Conservation (phyloP, 2,797 vertebrate species). For the Molossus molossus region DNA sequence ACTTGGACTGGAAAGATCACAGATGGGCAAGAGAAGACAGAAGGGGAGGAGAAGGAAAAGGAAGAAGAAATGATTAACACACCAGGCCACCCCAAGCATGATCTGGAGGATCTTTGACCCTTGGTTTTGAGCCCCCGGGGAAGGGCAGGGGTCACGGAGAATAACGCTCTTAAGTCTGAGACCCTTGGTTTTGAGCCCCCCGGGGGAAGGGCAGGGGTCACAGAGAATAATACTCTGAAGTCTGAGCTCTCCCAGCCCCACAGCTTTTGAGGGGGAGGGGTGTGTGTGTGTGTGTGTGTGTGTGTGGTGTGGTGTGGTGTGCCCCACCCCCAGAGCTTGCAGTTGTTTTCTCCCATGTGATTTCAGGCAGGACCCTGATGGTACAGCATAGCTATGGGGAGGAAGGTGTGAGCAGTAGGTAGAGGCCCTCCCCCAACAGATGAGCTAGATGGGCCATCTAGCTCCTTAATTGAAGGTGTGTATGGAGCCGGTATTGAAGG, state of each 20-base stretch:
- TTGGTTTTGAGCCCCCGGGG: constrained; percentile 3
- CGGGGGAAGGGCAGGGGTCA: not conserved
- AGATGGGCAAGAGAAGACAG: constrained; percentile 56
- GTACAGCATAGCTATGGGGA: not conserved
- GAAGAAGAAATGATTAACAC: constrained; percentile 1
- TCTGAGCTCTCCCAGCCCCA: constrained; percentile 1
- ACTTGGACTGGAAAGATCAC: constrained; percentile 88
- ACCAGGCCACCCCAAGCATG: constrained; percentile 31
- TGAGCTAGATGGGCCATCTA: not conserved
- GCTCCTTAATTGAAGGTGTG: not conserved
- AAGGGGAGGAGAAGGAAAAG: constrained; percentile 5
- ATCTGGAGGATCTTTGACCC: constrained; percentile 83
- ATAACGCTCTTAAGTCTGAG: constrained; percentile 27
- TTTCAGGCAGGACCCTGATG: constrained; percentile 50
- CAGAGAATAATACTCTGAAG: constrained; percentile 26
- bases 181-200: constrained; percentile 52
- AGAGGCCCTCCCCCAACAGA: not conserved
- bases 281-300: not conserved
- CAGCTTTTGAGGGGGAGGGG: constrained; percentile 23
- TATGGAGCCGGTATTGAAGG: not conserved
- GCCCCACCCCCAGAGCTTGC: constrained; percentile 19
- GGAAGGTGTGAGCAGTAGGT: not conserved
- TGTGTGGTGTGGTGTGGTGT: not conserved
- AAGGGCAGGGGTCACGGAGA: constrained; percentile 20
- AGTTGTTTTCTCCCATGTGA: constrained; percentile 20